Evolutionary conservation across 1,140 invertebrate genomes (phyloP), one percentile per base, ranked within the genome.

Genomic region (Drosophila ercepeae): DNA sequence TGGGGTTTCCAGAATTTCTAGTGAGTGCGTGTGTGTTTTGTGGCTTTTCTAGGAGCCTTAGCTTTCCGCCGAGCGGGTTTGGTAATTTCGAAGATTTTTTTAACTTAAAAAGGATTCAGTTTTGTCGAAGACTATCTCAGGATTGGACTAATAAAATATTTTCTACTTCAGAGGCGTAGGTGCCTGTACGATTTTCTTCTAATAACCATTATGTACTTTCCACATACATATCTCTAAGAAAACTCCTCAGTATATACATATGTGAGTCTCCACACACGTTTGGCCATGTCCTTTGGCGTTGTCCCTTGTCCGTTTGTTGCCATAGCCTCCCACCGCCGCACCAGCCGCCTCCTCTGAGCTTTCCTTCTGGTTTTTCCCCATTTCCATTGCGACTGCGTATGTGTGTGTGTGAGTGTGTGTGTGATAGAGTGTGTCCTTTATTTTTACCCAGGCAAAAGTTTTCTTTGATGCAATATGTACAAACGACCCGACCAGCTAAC

Each of bases 391-490:
- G 82, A 77, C 77, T 82, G 82, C 77, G 82, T 68, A 32, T 69
- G 45, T 59, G 54, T 86, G 74, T 27, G 25, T 27, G n/a, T n/a
- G n/a, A n/a, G 25, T 27, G 61, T 63, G 50, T 57, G 49, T 60
- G 54, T 65, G 59, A 58, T 44, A 41, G 57, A 25, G 42, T 69
- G 45, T 59, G 54, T 86, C 69, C 58, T 77, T 77, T 77, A 77
- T 78, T 77, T 79, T 74, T 77, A 42, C 52, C 61, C 36, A 19
- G 53, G 64, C 34, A 64, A 55, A 78, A 88, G 63, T 88, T 88
- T 88, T 77, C 82, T 88, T 88, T 88, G 82, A 88, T 88, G 82
- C 82, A 88, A 88, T 86, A 81, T 88, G 74, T 78, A 88, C 82
- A 88, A 88, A 75, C 81, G 76, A 76, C 72, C 69, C 67, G 65